These are phyloP conservation scores for Lithophane semibrunnea DNA, from an alignment of 2,888 invertebrate genomes.

Conservation along the genomic window DNA sequence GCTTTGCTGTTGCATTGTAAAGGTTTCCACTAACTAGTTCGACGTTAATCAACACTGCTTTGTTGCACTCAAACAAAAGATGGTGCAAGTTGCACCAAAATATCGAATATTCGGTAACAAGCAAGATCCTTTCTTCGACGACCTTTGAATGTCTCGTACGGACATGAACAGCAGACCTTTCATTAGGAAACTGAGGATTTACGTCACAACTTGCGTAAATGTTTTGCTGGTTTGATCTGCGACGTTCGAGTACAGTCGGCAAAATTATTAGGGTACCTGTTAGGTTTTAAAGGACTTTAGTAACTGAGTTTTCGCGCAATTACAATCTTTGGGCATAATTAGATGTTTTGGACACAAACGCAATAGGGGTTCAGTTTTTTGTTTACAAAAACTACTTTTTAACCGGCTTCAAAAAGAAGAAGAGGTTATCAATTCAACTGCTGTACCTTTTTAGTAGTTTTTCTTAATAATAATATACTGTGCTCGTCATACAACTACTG, in stretches of 20 bases:
- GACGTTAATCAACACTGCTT: no score
- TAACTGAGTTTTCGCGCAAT: background rate
- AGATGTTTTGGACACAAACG: background rate
- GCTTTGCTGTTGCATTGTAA: background rate
- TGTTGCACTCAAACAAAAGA: slow-evolving; percentile 1
- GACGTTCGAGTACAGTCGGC: background rate
- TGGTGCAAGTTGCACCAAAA: background rate
- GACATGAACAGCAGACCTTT: background rate
- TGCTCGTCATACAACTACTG: no score
- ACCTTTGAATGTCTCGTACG: background rate
- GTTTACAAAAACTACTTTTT: background rate
- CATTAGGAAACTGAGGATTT: background rate
- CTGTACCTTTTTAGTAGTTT: no score
- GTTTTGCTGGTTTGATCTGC: background rate
- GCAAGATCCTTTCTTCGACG: background rate
- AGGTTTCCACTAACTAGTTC: background rate
- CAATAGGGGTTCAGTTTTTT: background rate
- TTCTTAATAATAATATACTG: no score
- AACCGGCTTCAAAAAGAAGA: background rate
- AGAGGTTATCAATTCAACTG: no score
- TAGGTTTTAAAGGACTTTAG: background rate
- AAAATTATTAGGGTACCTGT: background rate
- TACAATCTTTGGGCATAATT: background rate
- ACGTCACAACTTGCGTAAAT: background rate
- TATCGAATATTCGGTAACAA: background rate